Evolutionary conservation across 2,888 invertebrate species (phyloP).

Genomic region (Tipula lateralis): DNA sequence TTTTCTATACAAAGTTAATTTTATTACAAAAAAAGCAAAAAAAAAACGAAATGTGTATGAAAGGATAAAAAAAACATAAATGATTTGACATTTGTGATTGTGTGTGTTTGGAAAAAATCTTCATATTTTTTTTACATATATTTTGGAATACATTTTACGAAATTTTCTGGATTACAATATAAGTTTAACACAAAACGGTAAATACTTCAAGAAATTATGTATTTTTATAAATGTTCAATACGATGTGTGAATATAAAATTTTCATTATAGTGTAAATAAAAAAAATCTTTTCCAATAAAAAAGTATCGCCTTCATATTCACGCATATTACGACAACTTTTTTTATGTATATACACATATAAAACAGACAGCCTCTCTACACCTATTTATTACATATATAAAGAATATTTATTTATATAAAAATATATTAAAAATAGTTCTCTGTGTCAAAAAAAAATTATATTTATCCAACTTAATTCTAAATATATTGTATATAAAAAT

Average conservation of each 20-base stretch:
- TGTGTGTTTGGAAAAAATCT: slow-evolving; percentile 27
- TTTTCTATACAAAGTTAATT: neutral
- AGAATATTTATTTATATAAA: slow-evolving; percentile 28
- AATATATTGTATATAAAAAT: neutral
- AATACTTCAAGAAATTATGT: neutral
- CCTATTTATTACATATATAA: slow-evolving; percentile 25
- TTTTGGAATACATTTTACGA: neutral
- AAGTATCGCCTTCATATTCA: slow-evolving; percentile 27
- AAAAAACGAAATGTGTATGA: slow-evolving; percentile 26
- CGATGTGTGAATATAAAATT: neutral
- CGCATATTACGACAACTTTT: slow-evolving; percentile 12
- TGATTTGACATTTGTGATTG: slow-evolving; percentile 30
- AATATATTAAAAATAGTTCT: slow-evolving; percentile 29
- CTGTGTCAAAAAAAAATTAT: slow-evolving; percentile 25
- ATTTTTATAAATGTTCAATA: neutral
- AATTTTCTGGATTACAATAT: neutral
- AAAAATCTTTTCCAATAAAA: slow-evolving; percentile 25
- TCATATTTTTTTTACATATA: neutral
- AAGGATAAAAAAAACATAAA: slow-evolving; percentile 29
- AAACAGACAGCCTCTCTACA: neutral
- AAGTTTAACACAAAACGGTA: neutral
- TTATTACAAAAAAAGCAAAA: slow-evolving; percentile 2
- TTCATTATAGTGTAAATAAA: neutral
- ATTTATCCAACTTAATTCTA: slow-evolving; percentile 27
- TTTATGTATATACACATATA: neutral